Conservation (phyloP, 2,888 invertebrate species). For the Coelopa pilipes region DNA sequence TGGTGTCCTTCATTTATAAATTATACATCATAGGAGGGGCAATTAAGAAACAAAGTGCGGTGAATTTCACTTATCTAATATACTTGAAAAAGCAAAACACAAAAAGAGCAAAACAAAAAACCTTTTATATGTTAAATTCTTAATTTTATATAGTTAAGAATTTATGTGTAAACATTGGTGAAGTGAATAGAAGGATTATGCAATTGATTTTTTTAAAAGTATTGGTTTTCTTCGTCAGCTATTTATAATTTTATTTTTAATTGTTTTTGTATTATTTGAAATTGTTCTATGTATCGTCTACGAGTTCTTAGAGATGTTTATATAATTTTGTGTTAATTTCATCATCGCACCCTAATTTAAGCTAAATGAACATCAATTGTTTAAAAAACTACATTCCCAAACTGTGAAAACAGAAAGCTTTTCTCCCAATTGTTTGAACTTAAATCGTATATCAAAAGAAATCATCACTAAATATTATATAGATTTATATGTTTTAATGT, state of each 20-base stretch:
- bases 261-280: constrained; percentile 22
- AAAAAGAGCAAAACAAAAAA: constrained; percentile 13
- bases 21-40: constrained; percentile 19
- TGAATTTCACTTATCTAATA: constrained; percentile 4
- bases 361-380: constrained; percentile 4
- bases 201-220: constrained; percentile 15
- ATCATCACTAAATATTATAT: constrained; percentile 28
- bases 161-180: background rate
- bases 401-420: background rate
- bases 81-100: background rate
- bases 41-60: constrained; percentile 48
- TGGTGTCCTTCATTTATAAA: constrained; percentile 64
- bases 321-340: constrained; percentile 6
- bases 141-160: constrained; percentile 3
- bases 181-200: constrained; percentile 19
- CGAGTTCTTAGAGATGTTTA: background rate
- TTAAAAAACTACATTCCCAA: constrained; percentile 21
- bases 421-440: constrained; percentile 14
- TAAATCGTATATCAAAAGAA: background rate
- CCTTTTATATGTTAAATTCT: background rate
- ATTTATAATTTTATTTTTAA: background rate
- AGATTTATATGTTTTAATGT: constrained; percentile 18
- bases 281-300: constrained; percentile 13
- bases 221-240: constrained; percentile 15
- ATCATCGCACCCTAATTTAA: constrained; percentile 6